phyloP scores from a whole-genome alignment of 1,140 invertebrate species.

The Chlorops oryzae region DNA sequence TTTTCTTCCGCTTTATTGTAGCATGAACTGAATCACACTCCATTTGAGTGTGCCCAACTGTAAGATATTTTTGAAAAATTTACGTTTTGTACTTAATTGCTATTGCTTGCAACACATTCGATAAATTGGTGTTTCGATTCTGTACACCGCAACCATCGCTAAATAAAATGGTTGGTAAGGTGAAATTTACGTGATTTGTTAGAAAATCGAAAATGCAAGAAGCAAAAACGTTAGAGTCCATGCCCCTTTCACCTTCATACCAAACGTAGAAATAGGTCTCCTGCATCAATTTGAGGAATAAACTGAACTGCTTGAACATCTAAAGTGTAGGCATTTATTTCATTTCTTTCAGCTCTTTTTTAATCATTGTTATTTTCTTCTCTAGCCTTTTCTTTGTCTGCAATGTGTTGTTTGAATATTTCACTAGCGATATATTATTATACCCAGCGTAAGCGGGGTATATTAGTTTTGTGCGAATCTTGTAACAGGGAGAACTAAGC shows the following conservation, averaged over 20 bases:
- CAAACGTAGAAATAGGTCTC: background rate
- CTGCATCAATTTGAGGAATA: background rate
- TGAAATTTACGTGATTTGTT: background rate
- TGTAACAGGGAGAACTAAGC: too few species aligned
- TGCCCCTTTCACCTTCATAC: conserved; percentile 1
- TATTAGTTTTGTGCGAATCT: too few species aligned
- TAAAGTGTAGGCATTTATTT: background rate
- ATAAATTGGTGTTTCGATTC: conserved; percentile 37
- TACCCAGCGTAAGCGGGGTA: too few species aligned
- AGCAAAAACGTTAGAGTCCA: background rate
- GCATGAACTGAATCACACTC: conserved; percentile 46
- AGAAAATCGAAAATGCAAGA: background rate
- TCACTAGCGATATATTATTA: too few species aligned
- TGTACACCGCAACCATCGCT: conserved; percentile 40
- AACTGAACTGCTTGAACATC: background rate
- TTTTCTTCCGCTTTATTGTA: conserved; percentile 2
- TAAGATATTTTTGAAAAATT: conserved; percentile 46
- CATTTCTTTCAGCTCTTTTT: too few species aligned
- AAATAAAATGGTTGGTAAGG: conserved; percentile 27
- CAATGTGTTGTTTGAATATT: background rate
- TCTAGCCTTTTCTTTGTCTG: too few species aligned
- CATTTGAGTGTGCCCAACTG: conserved; percentile 48
- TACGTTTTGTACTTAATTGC: conserved; percentile 24
- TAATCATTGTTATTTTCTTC: too few species aligned
- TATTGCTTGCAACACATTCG: conserved; percentile 36